phyloP scores from a whole-genome alignment of 1,140 invertebrate species.

The Bradysia coprophila region DNA sequence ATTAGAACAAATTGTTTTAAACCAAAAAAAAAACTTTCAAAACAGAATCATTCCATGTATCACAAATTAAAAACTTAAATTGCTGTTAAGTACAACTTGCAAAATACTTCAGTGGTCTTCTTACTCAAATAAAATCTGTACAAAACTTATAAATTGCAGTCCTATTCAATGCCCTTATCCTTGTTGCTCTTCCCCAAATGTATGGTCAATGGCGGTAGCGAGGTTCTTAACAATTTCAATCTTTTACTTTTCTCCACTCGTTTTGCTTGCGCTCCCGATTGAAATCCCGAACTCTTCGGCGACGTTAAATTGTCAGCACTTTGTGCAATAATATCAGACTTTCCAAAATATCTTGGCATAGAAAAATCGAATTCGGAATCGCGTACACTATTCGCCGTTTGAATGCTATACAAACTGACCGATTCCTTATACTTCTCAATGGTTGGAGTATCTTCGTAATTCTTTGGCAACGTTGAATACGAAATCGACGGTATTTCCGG shows the following conservation, averaged over 20 bases:
- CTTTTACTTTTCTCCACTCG: constrained; percentile 17
- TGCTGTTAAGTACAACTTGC: too few species aligned
- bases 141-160: too few species aligned
- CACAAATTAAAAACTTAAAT: too few species aligned
- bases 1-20: too few species aligned
- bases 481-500: constrained; percentile 23
- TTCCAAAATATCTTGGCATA: constrained; percentile 21
- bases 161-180: background rate
- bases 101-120: too few species aligned
- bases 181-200: constrained; percentile 7
- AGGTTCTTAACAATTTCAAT: constrained; percentile 17
- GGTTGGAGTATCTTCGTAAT: constrained; percentile 23
- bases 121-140: too few species aligned
- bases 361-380: constrained; percentile 16
- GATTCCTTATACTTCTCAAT: constrained; percentile 23
- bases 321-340: constrained; percentile 14
- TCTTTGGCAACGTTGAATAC: constrained; percentile 19
- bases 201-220: constrained; percentile 18
- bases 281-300: constrained; percentile 6
- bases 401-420: constrained; percentile 20
- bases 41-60: too few species aligned
- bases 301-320: constrained; percentile 14
- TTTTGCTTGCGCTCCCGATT: constrained; percentile 11
- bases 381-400: constrained; percentile 16
- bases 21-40: too few species aligned